These are phyloP conservation scores for Metellina segmentata DNA, from an alignment of 2,888 invertebrate species.

Conservation along the genomic window DNA sequence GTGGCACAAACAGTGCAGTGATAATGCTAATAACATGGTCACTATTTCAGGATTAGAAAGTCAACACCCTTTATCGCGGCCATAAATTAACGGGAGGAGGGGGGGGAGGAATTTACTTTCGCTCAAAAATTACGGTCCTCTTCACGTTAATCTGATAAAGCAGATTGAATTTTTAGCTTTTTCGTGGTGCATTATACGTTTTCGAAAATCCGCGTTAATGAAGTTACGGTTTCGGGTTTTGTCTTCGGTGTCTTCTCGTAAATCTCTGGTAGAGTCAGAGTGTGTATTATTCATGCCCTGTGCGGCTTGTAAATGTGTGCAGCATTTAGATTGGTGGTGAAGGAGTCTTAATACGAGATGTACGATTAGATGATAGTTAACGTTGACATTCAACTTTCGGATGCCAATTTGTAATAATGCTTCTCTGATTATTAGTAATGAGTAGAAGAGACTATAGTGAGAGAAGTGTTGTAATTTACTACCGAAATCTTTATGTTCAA, in stretches of 20 bases:
- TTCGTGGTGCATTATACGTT: neutral
- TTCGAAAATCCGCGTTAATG: neutral
- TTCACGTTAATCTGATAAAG: neutral
- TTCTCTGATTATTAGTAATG: too few relatives aligned
- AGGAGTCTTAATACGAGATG: too few relatives aligned
- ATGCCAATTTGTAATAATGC: too few relatives aligned
- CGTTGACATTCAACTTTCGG: too few relatives aligned
- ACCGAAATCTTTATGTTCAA: too few relatives aligned
- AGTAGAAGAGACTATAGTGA: too few relatives aligned
- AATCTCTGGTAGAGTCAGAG: neutral
- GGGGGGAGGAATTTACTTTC: neutral
- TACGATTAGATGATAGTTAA: too few relatives aligned
- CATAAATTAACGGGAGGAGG: neutral
- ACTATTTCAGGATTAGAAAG: neutral
- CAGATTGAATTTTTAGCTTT: neutral
- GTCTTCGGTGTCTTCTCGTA: neutral
- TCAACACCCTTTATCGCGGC: conserved; percentile 32
- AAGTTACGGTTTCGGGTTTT: neutral
- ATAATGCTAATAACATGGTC: conserved; percentile 37
- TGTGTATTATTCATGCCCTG: too few relatives aligned
- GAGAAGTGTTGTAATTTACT: too few relatives aligned
- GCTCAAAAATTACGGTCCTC: neutral
- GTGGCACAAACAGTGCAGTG: conserved; percentile 27
- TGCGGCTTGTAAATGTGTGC: too few relatives aligned
- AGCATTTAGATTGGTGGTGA: too few relatives aligned